phyloP scores from a whole-genome alignment of 2,113 vertebrate species.

The Ammodytes marinus region DNA sequence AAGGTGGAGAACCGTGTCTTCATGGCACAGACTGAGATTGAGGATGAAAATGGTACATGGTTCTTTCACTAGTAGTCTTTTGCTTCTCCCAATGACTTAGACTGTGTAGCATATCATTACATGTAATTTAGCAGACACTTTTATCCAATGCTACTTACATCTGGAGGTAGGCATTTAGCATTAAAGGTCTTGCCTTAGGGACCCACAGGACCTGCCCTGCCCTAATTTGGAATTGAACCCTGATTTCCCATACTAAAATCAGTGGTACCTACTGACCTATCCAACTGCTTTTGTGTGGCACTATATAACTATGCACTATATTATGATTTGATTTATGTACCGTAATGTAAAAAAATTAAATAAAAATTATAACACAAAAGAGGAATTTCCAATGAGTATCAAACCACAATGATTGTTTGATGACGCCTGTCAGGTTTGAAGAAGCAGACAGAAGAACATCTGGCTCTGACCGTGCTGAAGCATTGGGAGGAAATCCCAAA shows the following conservation, averaged over 20 bases:
- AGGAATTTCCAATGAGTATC: background rate
- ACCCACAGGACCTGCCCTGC: no score
- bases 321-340: no score
- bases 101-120: background rate
- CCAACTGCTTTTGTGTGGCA: no score
- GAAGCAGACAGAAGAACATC: constrained; percentile 94
- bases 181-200: no score
- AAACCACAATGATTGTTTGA: fast-evolving
- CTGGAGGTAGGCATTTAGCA: no score
- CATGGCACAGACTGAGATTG: constrained; percentile 92
- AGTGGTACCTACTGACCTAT: no score
- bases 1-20: constrained; percentile 95
- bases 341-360: background rate
- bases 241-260: no score
- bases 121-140: no score
- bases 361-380: background rate
- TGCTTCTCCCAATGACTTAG: background rate
- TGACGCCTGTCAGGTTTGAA: constrained; percentile 87
- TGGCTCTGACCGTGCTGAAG: constrained; percentile 90
- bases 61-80: background rate
- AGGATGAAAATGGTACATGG: constrained; percentile 95
- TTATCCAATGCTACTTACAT: no score
- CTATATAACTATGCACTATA: no score
- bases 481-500: constrained; percentile 94
- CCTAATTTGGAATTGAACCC: no score